Conservation (phyloP, 2,113 vertebrate species). For the Clarias batrachus region DNA sequence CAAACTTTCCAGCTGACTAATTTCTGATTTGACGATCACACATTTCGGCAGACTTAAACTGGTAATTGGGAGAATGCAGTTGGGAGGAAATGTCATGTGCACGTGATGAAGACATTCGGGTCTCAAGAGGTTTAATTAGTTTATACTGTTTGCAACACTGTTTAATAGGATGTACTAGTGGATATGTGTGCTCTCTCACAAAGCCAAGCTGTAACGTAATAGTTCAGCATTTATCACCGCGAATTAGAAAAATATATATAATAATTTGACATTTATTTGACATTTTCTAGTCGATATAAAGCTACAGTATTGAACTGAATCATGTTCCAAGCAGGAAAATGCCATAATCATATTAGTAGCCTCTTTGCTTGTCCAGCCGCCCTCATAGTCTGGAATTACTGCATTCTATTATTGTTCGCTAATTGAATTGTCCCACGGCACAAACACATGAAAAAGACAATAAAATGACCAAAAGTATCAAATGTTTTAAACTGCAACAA, state of each 20-base stretch:
- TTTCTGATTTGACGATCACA: too few relatives aligned
- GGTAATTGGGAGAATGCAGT: too few relatives aligned
- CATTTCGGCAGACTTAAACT: too few relatives aligned
- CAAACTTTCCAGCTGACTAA: too few relatives aligned
- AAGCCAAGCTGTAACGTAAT: neutral
- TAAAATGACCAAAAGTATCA: neutral
- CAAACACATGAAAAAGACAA: neutral
- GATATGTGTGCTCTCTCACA: neutral
- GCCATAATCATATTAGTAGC: slow-evolving; percentile 16
- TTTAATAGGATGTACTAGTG: neutral
- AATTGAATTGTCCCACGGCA: slow-evolving; percentile 14
- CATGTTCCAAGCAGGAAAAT: neutral
- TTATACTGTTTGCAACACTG: neutral
- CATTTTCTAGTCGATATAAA: neutral
- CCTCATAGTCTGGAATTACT: slow-evolving; percentile 14
- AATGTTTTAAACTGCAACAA: neutral
- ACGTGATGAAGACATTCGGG: too few relatives aligned
- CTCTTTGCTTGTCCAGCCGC: neutral
- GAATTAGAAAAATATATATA: neutral
- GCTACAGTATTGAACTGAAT: neutral
- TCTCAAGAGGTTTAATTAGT: too few relatives aligned
- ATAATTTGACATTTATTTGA: neutral
- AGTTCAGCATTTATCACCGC: neutral
- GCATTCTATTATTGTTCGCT: slow-evolving; percentile 16
- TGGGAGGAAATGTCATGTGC: too few relatives aligned